Conservation (phyloP, 2,797 vertebrate species). For the Muraenolepis orangiensis region DNA sequence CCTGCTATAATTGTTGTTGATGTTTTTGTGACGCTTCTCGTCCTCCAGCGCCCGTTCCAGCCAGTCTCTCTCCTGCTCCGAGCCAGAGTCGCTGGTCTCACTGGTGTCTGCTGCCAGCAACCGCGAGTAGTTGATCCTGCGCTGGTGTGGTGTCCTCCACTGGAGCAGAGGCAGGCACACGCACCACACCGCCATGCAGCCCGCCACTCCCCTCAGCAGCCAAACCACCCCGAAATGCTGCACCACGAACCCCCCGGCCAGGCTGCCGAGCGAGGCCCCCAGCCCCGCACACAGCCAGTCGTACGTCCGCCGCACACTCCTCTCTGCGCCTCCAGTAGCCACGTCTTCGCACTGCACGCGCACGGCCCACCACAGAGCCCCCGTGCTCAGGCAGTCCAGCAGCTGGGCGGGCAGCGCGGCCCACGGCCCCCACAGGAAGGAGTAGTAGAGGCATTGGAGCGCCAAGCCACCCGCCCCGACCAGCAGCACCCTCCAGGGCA, state of each 20-base stretch:
- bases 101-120: conserved; percentile 79
- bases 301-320: conserved; percentile 72
- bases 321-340: conserved; percentile 73
- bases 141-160: conserved; percentile 76
- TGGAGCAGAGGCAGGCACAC: conserved; percentile 70
- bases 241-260: conserved; percentile 72
- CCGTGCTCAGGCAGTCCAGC: conserved; percentile 71
- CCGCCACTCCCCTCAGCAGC: conserved; percentile 70
- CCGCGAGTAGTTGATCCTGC: conserved; percentile 83
- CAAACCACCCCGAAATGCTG: conserved; percentile 64
- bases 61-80: conserved; percentile 84
- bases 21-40: conserved; percentile 35
- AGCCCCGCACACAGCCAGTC: conserved; percentile 57
- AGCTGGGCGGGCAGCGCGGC: conserved; percentile 74
- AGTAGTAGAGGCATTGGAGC: conserved; percentile 80
- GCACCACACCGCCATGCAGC: conserved; percentile 72
- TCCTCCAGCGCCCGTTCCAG: conserved; percentile 84
- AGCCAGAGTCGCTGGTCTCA: conserved; percentile 83
- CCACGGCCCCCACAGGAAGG: conserved; percentile 83
- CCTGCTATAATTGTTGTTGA: conserved; percentile 31
- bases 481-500: conserved; percentile 55
- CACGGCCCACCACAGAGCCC: conserved; percentile 81
- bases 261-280: conserved; percentile 77
- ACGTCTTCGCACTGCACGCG: conserved; percentile 65
- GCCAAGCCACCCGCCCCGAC: conserved; percentile 65